Conservation (phyloP, 1,140 invertebrate genomes). For the Cylas formicarius region DNA sequence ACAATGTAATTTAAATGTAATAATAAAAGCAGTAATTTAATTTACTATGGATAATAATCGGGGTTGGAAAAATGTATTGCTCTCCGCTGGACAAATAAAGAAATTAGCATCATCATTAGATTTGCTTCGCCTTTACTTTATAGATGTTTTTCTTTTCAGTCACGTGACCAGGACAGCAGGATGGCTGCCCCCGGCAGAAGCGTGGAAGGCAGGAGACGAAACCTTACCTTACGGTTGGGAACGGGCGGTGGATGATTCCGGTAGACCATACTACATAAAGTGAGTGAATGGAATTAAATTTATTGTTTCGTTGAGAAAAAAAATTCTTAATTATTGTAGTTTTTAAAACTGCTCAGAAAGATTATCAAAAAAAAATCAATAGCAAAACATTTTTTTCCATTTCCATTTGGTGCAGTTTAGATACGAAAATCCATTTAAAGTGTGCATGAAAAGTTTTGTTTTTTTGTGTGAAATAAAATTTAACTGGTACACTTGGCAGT, state of each 20-base stretch:
- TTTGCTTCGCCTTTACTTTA: not conserved
- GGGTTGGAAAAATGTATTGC: too few relatives aligned
- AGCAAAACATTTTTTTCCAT: conserved; percentile 2
- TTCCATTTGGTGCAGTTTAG: not conserved
- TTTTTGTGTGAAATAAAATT: too few relatives aligned
- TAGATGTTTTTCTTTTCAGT: conserved; percentile 23
- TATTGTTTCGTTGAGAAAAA: not conserved
- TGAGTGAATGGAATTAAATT: conserved; percentile 49
- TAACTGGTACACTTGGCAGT: too few relatives aligned
- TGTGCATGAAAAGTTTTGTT: not conserved
- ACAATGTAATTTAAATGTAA: not conserved
- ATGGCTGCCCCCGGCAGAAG: conserved; percentile 78
- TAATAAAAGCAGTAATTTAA: not conserved
- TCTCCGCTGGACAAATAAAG: not conserved
- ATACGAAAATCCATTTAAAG: too few relatives aligned
- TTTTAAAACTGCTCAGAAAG: not conserved
- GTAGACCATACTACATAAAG: conserved; percentile 84
- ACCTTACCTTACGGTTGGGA: conserved; percentile 85
- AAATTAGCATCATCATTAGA: not conserved
- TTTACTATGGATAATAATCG: not conserved
- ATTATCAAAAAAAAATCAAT: not conserved
- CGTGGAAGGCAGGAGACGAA: conserved; percentile 56
- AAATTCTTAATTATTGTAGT: not conserved
- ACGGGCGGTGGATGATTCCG: conserved; percentile 67
- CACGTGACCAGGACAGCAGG: conserved; percentile 64